Evolutionary conservation across 2,113 vertebrate species (phyloP).

Genomic region (Saguinus midas): DNA sequence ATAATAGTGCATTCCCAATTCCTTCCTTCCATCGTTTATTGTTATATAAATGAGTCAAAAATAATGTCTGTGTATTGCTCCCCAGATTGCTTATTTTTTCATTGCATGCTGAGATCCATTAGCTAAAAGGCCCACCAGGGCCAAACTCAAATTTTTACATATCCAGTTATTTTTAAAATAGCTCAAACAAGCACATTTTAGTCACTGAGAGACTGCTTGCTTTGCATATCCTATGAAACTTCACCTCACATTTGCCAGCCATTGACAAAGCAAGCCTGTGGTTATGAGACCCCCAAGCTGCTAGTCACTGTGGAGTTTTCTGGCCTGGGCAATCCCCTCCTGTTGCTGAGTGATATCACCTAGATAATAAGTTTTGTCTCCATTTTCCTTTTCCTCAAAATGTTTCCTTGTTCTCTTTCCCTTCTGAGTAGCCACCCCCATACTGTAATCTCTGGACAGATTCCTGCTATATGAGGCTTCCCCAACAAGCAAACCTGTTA

Average conservation of each 20-base stretch:
- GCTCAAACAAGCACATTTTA: background rate
- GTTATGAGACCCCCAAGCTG: background rate
- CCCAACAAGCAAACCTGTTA: background rate
- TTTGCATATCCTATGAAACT: background rate
- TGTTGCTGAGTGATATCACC: background rate
- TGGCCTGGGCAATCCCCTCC: background rate
- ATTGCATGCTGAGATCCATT: background rate
- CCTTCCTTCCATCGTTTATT: background rate
- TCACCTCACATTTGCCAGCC: background rate
- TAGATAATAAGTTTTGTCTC: background rate
- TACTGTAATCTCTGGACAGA: background rate
- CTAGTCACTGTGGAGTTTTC: background rate
- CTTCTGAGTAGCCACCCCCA: background rate
- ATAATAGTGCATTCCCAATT: background rate
- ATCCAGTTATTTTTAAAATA: background rate
- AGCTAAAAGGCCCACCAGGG: background rate
- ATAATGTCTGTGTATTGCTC: background rate
- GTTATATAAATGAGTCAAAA: background rate
- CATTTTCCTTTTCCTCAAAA: background rate
- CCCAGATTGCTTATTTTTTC: background rate
- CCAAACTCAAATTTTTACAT: background rate
- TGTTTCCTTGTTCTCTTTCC: background rate
- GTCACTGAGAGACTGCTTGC: background rate
- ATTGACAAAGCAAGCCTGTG: background rate
- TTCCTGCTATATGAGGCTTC: background rate